These are phyloP conservation scores for Lasioglossum lativentre DNA, from an alignment of 2,888 invertebrate species.

Conservation along the genomic window DNA sequence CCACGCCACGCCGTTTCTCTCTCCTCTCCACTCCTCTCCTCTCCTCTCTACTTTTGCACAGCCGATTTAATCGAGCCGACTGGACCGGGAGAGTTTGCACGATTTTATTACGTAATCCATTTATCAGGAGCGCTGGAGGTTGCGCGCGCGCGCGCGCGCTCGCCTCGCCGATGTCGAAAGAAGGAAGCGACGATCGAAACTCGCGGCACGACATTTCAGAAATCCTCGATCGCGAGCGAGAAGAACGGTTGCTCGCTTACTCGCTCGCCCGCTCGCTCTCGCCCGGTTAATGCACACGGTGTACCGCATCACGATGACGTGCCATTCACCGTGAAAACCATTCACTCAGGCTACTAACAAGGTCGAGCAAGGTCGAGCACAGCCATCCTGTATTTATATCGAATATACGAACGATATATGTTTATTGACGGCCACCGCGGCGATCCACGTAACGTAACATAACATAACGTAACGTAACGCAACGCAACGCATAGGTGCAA, in stretches of 20 bases:
- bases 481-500: background rate
- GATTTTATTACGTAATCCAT: slow-evolving; percentile 60
- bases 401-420: slow-evolving; percentile 36
- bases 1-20: background rate
- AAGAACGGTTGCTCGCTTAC: background rate
- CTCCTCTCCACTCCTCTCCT: background rate
- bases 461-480: no score
- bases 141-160: slow-evolving; percentile 20
- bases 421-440: background rate
- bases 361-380: slow-evolving; percentile 75
- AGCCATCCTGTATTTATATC: slow-evolving; percentile 62
- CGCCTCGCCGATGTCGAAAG: slow-evolving; percentile 47
- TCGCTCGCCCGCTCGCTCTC: background rate
- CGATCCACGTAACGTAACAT: no score
- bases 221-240: slow-evolving; percentile 53
- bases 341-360: slow-evolving; percentile 74
- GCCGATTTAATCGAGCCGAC: slow-evolving; percentile 48
- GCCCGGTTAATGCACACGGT: slow-evolving; percentile 23
- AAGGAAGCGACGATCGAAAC: slow-evolving; percentile 49
- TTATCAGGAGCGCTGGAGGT: slow-evolving; percentile 55
- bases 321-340: slow-evolving; percentile 78
- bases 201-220: slow-evolving; percentile 46
- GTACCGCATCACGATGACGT: slow-evolving; percentile 65
- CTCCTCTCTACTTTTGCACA: slow-evolving; percentile 22
- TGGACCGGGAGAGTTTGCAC: slow-evolving; percentile 46